Evolutionary conservation across 2,797 vertebrate species (phyloP).

Genomic region (Muscicapa comitata): DNA sequence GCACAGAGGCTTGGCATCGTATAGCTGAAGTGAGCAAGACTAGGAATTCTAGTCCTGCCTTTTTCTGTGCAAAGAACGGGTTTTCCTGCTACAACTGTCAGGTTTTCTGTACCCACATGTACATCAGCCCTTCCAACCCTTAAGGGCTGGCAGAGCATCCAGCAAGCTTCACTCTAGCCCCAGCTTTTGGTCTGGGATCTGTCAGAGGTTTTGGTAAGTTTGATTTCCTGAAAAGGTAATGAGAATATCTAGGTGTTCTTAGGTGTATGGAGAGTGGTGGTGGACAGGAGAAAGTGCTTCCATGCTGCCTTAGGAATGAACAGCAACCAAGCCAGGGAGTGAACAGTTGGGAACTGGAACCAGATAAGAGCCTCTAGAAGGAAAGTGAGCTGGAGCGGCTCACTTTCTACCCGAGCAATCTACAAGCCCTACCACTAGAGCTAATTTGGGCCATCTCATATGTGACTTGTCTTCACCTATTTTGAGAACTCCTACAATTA

Average conservation of each 20-base stretch:
- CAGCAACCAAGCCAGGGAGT: background rate
- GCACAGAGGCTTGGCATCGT: background rate
- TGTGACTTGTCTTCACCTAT: background rate
- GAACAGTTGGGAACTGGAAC: background rate
- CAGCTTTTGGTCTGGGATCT: background rate
- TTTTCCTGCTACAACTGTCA: background rate
- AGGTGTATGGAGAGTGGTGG: background rate
- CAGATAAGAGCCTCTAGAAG: background rate
- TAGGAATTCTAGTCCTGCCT: background rate
- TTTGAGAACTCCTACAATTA: background rate
- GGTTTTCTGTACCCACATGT: accelerated
- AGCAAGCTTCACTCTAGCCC: background rate
- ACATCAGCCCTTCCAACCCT: background rate
- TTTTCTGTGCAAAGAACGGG: background rate
- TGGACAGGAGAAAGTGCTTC: background rate
- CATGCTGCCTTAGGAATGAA: background rate
- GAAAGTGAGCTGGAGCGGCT: background rate
- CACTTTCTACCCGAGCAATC: background rate
- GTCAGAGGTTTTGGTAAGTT: background rate
- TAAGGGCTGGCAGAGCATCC: background rate
- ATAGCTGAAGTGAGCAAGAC: background rate
- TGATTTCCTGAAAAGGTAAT: background rate
- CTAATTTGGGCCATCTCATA: background rate
- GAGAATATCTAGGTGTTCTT: background rate
- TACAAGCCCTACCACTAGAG: background rate